Base-by-base conservation (phyloP, 2,888 invertebrate genomes). In the Monopis laevigella region DNA sequence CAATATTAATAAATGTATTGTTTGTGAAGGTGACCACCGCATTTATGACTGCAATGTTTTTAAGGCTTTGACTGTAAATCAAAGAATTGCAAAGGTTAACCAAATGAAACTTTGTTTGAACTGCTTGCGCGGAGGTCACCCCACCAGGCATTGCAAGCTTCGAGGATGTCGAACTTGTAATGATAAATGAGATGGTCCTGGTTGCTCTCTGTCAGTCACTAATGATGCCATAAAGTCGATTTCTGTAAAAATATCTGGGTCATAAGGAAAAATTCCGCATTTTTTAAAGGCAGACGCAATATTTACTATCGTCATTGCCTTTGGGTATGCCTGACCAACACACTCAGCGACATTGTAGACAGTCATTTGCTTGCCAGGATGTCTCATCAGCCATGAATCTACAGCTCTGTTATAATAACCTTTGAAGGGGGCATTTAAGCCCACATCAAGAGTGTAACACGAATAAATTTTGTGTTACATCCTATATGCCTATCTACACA, bases 391-490 rank as follows among this genome's bases (percentile, higher is more conserved):
- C 59, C 60, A 65, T n/a, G 51, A 48, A n/a, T n/a, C 58, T 18
- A 56, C 50, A 18, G 58, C 56, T 18, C 51, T 48, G 44, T 55
- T 51, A 39, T 56, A 56, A 41, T 45, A 44, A 48, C n/a, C 43
- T 42, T 70, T 70, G 30, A 70, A 59, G 14, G 65, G 65, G 4
- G 59, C 59, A 48, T 56, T 62, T 3, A 68, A 51, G 19, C 59
- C 54, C 8, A 62, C 54, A 48, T 71, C 63, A 8, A 70, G 50
- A n/a, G n/a, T n/a, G n/a, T n/a, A n/a, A n/a, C n/a, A n/a, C n/a
- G n/a, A n/a, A n/a, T n/a, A n/a, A n/a, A n/a, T n/a, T n/a, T n/a
- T n/a, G n/a, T n/a, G n/a, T n/a, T n/a, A n/a, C n/a, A n/a, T n/a
- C n/a, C n/a, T n/a, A n/a, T n/a, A n/a, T n/a, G n/a, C n/a, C n/a